Conservation (phyloP, 2,797 vertebrate genomes). For the Ptychadena robeensis region DNA sequence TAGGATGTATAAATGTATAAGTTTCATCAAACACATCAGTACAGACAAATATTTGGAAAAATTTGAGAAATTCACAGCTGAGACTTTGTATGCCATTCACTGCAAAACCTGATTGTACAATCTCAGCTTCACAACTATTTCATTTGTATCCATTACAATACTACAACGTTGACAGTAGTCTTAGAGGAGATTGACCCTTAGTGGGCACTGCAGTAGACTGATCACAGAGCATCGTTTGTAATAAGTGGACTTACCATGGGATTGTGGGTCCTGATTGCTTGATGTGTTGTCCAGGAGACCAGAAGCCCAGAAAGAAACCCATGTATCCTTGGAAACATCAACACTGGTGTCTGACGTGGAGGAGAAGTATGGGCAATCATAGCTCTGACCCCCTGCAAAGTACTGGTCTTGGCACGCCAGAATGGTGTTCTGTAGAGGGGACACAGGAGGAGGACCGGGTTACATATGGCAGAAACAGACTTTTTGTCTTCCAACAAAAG, state of each 20-base stretch:
- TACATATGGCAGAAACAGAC: slow-evolving; percentile 53
- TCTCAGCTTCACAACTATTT: too few relatives aligned
- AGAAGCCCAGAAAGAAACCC: slow-evolving; percentile 81
- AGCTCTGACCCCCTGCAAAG: slow-evolving; percentile 77
- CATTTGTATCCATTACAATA: too few relatives aligned
- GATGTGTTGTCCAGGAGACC: slow-evolving; percentile 76
- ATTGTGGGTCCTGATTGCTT: slow-evolving; percentile 72
- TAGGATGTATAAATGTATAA: too few relatives aligned
- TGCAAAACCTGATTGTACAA: too few relatives aligned
- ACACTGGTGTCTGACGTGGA: slow-evolving; percentile 75
- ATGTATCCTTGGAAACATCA: slow-evolving; percentile 88
- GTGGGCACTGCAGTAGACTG: background rate
- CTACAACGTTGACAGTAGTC: too few relatives aligned
- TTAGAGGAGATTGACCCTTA: too few relatives aligned
- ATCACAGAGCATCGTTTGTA: background rate
- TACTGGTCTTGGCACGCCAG: slow-evolving; percentile 78
- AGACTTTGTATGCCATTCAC: too few relatives aligned
- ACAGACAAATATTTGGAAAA: too few relatives aligned
- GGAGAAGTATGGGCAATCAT: slow-evolving; percentile 74
- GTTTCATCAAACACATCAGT: too few relatives aligned
- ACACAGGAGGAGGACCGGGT: slow-evolving; percentile 48
- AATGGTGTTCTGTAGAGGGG: slow-evolving; percentile 75
- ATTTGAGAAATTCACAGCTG: too few relatives aligned
- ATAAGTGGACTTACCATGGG: slow-evolving; percentile 69
- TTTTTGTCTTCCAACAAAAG: slow-evolving; percentile 50